A percentile compares a stretch with the other conserved stretches of the same genome.
Evolutionary conservation across 2,797 vertebrate genomes (phyloP).

Genomic region (Corythornis leucogaster): DNA sequence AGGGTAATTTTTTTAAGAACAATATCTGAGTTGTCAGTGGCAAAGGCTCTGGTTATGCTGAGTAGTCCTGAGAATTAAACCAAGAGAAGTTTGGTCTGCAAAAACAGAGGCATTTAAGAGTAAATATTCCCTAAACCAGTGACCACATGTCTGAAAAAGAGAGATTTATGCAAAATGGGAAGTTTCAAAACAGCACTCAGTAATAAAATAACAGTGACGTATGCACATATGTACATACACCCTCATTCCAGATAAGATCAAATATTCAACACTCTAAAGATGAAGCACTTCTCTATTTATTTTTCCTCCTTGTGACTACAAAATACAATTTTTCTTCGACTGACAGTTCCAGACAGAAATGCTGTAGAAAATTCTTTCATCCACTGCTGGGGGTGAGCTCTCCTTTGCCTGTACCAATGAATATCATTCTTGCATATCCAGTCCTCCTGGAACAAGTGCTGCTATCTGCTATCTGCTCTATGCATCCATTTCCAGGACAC

Average conservation of each 20-base stretch:
- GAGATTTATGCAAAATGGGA: slow-evolving; percentile 33
- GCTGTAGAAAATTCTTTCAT: not conserved
- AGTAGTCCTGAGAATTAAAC: slow-evolving; percentile 75
- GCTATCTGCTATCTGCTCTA: not conserved
- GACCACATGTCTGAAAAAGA: slow-evolving; percentile 70
- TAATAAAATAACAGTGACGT: not conserved
- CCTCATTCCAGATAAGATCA: not conserved
- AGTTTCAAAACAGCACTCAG: slow-evolving; percentile 37
- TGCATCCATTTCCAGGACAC: not conserved
- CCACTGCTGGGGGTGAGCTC: not conserved
- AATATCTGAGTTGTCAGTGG: slow-evolving; percentile 84
- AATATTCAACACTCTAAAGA: not conserved
- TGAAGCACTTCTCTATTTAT: slow-evolving; percentile 3
- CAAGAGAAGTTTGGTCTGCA: slow-evolving; percentile 65
- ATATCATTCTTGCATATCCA: not conserved
- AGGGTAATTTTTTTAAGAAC: slow-evolving; percentile 74
- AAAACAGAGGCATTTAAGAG: slow-evolving; percentile 65
- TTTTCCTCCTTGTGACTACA: slow-evolving; percentile 21
- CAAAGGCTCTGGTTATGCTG: slow-evolving; percentile 76
- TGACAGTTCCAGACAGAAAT: not conserved
- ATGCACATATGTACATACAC: not conserved
- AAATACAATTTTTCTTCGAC: not conserved
- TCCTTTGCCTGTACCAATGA: not conserved
- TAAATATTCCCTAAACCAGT: slow-evolving; percentile 60
- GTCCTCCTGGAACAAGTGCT: not conserved